Base-by-base conservation (phyloP, 2,888 invertebrate species). In the Agrotis segetum region DNA sequence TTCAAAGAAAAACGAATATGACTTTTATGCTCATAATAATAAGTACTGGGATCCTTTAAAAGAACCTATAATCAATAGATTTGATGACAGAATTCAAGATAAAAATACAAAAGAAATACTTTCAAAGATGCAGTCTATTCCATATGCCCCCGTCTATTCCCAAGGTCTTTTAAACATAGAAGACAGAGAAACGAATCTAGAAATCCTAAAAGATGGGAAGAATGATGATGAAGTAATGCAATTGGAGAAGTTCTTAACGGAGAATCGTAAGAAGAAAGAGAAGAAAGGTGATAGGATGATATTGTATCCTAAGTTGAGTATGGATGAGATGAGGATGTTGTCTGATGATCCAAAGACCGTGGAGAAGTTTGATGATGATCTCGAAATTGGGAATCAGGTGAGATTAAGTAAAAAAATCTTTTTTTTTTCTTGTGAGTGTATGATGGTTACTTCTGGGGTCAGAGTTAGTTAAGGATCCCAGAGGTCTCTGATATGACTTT, bases 381-480 rank as follows among this genome's bases (percentile, higher is more conserved):
- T 85, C 0, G 84, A 85, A 2, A 90, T 97, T 67, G 94, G 95
- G 3, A 96, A 97, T 87, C 91, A 95, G 86, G 97, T 96, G 76
- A 87, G 88, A 81, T 56, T 29, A 1, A 47, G 6, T 7, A 4
- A 50, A 14, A 13, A 50, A 13, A 11, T n/a, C 0, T 13, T 0
- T n/a, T 6, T 13, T 29, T 2, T 29, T 55, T 1, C 14, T 49
- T 47, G 21, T 17, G 29, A 29, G 3, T 0, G 4, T 29, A 29
- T 5, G 29, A 29, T 5, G 29, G 29, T 3, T 29, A 29, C 29
- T 29, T 34, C 5, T 34, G 34, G 1, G 7, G 7, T 9, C 7
- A 9, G 34, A 34, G 34, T 34, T 34, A 34, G 7, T 34, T 34
- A 34, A 34, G 34, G 7, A 34, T 34, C 34, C 1, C 34, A 34